Conservation (phyloP, 2,797 vertebrate genomes). For the Percopsis omiscomaycus region DNA sequence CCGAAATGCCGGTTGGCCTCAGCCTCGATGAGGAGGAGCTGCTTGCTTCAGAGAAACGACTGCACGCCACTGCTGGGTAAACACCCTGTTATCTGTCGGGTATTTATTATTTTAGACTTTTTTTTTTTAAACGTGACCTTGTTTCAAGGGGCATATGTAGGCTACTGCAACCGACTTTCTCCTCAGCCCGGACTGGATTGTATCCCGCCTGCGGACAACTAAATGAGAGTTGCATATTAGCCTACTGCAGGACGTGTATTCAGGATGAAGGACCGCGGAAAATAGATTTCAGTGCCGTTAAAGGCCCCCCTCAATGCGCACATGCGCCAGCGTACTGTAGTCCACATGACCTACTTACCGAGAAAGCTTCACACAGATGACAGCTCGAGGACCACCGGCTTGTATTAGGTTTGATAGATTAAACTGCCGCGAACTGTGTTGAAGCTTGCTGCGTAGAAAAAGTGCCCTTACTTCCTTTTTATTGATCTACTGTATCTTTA, state of each 20-base stretch:
- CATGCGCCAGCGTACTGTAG: slow-evolving; percentile 5
- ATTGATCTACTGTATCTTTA: neutral
- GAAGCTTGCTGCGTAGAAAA: slow-evolving; percentile 22
- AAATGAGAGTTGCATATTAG: slow-evolving; percentile 26
- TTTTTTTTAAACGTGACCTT: slow-evolving; percentile 16
- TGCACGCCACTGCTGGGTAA: neutral
- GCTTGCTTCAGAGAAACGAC: neutral
- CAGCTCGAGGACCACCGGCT: slow-evolving; percentile 34
- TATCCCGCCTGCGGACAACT: slow-evolving; percentile 9
- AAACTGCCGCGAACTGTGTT: slow-evolving; percentile 1
- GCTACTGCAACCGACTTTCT: slow-evolving; percentile 1
- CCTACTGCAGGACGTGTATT: slow-evolving; percentile 21
- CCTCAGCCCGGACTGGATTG: neutral
- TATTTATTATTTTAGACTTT: too few relatives aligned
- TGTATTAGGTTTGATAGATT: neutral
- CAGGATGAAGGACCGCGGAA: slow-evolving; percentile 28
- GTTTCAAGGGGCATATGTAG: neutral
- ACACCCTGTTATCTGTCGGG: rapidly evolving
- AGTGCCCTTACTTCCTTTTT: slow-evolving; percentile 32
- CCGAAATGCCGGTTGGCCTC: slow-evolving; percentile 41
- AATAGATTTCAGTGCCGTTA: slow-evolving; percentile 12
- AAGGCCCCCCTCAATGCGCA: slow-evolving; percentile 25
- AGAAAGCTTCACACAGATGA: slow-evolving; percentile 11
- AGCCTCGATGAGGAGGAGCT: neutral
- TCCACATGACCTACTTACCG: slow-evolving; percentile 66